Conservation (phyloP, 2,888 invertebrate species). For the Mactromeris polynyma region DNA sequence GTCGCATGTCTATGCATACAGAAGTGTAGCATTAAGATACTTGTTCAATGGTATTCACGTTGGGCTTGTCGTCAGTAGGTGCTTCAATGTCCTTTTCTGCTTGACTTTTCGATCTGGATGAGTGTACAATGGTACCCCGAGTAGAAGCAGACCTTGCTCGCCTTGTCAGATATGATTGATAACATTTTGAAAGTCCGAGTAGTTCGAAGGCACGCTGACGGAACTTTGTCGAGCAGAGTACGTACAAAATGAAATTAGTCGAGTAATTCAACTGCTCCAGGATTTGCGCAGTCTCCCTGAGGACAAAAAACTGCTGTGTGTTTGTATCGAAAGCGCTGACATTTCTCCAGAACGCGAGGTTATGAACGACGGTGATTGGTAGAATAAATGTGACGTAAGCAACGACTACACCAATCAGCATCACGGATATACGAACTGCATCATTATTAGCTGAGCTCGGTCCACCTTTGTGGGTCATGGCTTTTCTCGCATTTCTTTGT, state of each 20-base stretch:
- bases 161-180: background rate
- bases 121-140: background rate
- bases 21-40: too few species aligned
- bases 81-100: background rate
- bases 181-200: slow-evolving; percentile 17
- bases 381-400: slow-evolving; percentile 74
- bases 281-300: slow-evolving; percentile 71
- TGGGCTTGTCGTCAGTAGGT: background rate
- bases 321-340: slow-evolving; percentile 71
- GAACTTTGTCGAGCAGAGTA: slow-evolving; percentile 71
- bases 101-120: background rate
- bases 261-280: slow-evolving; percentile 78
- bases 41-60: background rate
- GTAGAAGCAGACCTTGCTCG: background rate
- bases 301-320: slow-evolving; percentile 56
- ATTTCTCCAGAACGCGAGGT: slow-evolving; percentile 60
- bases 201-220: background rate
- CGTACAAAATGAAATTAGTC: slow-evolving; percentile 78
- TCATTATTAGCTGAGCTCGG: slow-evolving; percentile 29
- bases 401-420: slow-evolving; percentile 74
- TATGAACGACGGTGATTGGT: slow-evolving; percentile 75
- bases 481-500: slow-evolving; percentile 36
- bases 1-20: too few species aligned
- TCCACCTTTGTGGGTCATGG: slow-evolving; percentile 12
- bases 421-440: slow-evolving; percentile 62